phyloP scores from a whole-genome alignment of 2,888 invertebrate species.

The Perizoma flavofasciatum region DNA sequence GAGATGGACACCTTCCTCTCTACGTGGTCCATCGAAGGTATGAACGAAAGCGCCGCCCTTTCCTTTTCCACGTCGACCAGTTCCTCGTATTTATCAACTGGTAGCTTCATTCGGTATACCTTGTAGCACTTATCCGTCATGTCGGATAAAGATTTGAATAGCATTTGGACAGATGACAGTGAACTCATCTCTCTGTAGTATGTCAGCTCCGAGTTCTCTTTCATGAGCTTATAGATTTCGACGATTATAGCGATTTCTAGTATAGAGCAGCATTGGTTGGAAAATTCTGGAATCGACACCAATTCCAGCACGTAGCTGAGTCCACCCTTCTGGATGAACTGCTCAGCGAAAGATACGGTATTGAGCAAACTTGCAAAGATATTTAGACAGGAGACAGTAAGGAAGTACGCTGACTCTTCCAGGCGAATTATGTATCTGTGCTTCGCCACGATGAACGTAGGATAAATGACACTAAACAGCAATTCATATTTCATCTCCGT shows the following conservation, averaged over 20 bases:
- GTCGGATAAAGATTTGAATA: conserved; percentile 68
- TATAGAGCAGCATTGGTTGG: conserved; percentile 84
- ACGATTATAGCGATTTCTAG: conserved; percentile 85
- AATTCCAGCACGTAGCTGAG: conserved; percentile 82
- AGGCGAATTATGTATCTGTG: conserved; percentile 72
- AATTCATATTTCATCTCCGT: conserved; percentile 82
- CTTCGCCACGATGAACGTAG: conserved; percentile 83
- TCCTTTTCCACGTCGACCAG: conserved; percentile 61
- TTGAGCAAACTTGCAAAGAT: conserved; percentile 84
- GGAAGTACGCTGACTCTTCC: conserved; percentile 80
- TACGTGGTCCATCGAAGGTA: conserved; percentile 32
- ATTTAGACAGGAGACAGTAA: conserved; percentile 84
- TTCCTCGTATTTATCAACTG: conserved; percentile 58
- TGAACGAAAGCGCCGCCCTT: conserved; percentile 49
- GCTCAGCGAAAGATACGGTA: conserved; percentile 82
- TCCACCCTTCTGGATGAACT: conserved; percentile 83
- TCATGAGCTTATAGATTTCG: conserved; percentile 80
- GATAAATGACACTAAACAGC: conserved; percentile 84
- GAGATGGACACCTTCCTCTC: conserved; percentile 47
- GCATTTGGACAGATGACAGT: conserved; percentile 71
- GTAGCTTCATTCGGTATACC: conserved; percentile 63
- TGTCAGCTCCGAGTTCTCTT: conserved; percentile 58
- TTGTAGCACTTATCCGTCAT: conserved; percentile 67
- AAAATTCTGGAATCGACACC: conserved; percentile 80
- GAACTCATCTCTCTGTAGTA: conserved; percentile 67